Evolutionary conservation across 2,113 vertebrate genomes (phyloP).

Genomic region (Ptychochromis oligacanthus): DNA sequence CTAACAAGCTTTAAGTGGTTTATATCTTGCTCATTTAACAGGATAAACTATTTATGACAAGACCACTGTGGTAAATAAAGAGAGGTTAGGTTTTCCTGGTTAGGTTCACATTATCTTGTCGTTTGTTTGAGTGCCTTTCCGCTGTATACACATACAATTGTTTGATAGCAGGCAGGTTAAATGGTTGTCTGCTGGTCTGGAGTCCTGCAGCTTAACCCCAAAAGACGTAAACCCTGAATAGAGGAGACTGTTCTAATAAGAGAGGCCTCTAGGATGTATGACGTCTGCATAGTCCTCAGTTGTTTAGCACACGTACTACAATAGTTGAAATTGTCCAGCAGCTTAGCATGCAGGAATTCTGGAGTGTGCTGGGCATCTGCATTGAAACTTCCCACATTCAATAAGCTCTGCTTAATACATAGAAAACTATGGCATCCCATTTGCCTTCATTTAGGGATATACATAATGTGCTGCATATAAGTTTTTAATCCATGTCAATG

Average conservation of each 20-base stretch:
- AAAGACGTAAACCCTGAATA: slow-evolving; percentile 35
- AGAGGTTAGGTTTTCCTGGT: not conserved
- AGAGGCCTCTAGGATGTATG: slow-evolving; percentile 23
- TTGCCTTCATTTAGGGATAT: slow-evolving; percentile 3
- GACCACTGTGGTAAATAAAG: not conserved
- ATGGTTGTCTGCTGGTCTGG: slow-evolving; percentile 6
- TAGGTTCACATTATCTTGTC: not conserved
- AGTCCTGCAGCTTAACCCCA: slow-evolving; percentile 14
- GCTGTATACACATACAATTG: not conserved
- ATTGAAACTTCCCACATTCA: slow-evolving; percentile 34
- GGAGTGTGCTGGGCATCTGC: slow-evolving; percentile 5
- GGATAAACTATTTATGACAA: not conserved
- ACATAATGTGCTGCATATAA: not conserved
- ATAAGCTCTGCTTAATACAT: slow-evolving; percentile 9
- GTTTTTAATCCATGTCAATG: fast-evolving
- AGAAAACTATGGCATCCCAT: not conserved
- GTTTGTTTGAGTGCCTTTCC: not conserved
- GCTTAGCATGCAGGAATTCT: slow-evolving; percentile 34
- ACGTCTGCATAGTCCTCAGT: slow-evolving; percentile 34
- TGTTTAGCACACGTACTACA: slow-evolving; percentile 36
- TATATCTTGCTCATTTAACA: not conserved
- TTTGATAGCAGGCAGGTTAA: slow-evolving; percentile 11
- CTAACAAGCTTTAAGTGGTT: not conserved
- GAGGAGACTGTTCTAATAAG: slow-evolving; percentile 41
- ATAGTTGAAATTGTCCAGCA: slow-evolving; percentile 54